These are phyloP conservation scores for Taphrorychus bicolor DNA, from an alignment of 2,888 invertebrate genomes.

Conservation along the genomic window DNA sequence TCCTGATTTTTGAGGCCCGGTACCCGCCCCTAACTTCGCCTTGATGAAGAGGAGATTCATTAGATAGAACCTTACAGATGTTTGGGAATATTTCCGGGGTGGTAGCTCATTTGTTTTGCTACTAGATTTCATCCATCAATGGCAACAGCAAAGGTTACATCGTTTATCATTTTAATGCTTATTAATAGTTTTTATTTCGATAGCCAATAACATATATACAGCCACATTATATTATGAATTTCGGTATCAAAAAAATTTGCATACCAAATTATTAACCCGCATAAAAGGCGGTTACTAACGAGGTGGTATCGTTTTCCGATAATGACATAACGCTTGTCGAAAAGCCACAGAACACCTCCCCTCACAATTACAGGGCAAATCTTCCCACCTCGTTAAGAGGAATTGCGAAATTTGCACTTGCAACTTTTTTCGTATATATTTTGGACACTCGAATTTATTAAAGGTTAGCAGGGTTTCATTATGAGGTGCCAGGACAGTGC, in stretches of 20 bases:
- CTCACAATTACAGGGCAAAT: conserved; percentile 36
- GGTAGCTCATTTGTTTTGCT: background rate
- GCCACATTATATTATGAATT: conserved; percentile 10
- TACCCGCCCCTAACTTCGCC: background rate
- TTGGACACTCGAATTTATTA: conserved; percentile 21
- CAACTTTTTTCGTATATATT: background rate
- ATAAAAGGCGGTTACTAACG: conserved; percentile 27
- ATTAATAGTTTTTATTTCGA: background rate
- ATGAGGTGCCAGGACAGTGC: background rate
- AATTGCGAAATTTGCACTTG: conserved; percentile 19
- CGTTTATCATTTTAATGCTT: too few relatives aligned
- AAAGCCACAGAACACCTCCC: conserved; percentile 11
- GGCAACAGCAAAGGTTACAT: background rate
- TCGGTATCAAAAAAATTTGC: conserved; percentile 29
- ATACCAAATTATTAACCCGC: conserved; percentile 42
- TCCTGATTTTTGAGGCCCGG: background rate
- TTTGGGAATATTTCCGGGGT: background rate
- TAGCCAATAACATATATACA: background rate
- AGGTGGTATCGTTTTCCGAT: conserved; percentile 38
- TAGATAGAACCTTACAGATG: background rate
- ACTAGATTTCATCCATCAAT: background rate
- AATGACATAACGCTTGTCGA: conserved; percentile 43
- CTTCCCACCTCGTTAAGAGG: conserved; percentile 26
- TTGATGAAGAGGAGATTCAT: background rate
- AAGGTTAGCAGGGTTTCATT: conserved; percentile 13